Conservation (phyloP, 2,888 invertebrate species). For the Sepiola atlantica region DNA sequence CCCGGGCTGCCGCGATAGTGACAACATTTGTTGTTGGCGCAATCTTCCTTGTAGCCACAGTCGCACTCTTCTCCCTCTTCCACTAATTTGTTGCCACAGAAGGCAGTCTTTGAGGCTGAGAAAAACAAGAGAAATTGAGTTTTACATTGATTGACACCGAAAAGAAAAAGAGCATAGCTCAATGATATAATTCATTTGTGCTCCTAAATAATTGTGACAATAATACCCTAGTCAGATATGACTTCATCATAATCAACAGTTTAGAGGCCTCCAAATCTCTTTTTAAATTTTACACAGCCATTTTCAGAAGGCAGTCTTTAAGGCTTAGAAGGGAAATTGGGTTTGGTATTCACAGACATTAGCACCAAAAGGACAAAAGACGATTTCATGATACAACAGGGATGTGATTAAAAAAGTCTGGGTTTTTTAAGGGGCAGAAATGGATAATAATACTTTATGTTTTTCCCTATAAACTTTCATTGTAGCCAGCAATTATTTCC, state of each 20-base stretch:
- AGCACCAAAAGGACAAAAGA: too few species aligned
- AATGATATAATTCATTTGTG: not conserved
- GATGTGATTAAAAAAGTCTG: too few species aligned
- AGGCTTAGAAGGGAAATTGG: too few species aligned
- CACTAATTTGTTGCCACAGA: constrained; percentile 99
- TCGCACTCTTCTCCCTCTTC: constrained; percentile 99
- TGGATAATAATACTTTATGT: too few species aligned
- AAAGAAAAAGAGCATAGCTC: not conserved
- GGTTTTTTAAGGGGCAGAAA: too few species aligned
- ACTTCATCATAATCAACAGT: not conserved
- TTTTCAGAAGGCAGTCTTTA: too few species aligned
- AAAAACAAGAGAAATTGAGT: constrained; percentile 40
- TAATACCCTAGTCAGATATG: not conserved
- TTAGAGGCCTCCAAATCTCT: too few species aligned
- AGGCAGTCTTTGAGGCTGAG: constrained; percentile 92
- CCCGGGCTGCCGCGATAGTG: constrained; percentile 81
- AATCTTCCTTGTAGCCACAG: constrained; percentile 92
- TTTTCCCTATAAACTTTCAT: too few species aligned
- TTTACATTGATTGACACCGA: not conserved
- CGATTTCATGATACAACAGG: too few species aligned
- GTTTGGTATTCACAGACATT: too few species aligned
- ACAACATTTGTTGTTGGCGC: constrained; percentile 86
- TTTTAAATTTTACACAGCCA: too few species aligned
- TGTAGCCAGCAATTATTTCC: too few species aligned
- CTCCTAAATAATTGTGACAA: not conserved